Percentiles rank a stretch among this genome's conserved stretches.
Evolutionary conservation across 1,140 invertebrate genomes (phyloP).

Genomic region (Ceratina australensis): DNA sequence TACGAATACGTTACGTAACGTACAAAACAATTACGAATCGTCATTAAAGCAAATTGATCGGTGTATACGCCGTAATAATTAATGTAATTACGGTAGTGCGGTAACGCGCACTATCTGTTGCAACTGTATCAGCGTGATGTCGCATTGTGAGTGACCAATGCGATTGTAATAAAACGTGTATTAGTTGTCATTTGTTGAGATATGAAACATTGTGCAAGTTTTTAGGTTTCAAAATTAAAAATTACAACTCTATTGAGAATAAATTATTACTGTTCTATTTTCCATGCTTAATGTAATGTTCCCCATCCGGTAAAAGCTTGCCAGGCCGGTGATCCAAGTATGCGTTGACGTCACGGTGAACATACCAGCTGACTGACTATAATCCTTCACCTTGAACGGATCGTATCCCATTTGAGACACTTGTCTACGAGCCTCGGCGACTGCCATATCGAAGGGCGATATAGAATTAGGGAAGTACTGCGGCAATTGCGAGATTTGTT

Average conservation of each 20-base stretch:
- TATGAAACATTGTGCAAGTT: not conserved
- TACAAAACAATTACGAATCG: not conserved
- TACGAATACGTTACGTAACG: conserved; percentile 35
- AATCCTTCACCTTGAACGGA: conserved; percentile 86
- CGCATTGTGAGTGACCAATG: not conserved
- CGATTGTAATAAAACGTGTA: not conserved
- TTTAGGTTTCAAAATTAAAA: not conserved
- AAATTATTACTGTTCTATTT: conserved; percentile 82
- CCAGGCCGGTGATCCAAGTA: conserved; percentile 88
- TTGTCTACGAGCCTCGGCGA: conserved; percentile 86
- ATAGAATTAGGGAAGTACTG: conserved; percentile 91
- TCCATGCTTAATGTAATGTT: conserved; percentile 87
- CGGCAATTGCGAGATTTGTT: conserved; percentile 81
- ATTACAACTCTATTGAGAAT: not conserved
- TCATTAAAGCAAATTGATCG: conserved; percentile 9
- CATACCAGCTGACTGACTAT: conserved; percentile 85
- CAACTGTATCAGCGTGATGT: not conserved
- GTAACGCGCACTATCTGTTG: not conserved
- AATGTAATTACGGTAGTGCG: conserved; percentile 1
- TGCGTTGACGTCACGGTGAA: conserved; percentile 84
- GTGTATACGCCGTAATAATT: conserved; percentile 16
- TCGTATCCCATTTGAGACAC: conserved; percentile 86
- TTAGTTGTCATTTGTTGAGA: no score
- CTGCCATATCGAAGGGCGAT: conserved; percentile 89
- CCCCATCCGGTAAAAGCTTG: conserved; percentile 89